Evolutionary conservation across 2,113 vertebrate genomes (phyloP), one percentile per base, ranked within the genome.

Genomic region (Willisornis vidua): DNA sequence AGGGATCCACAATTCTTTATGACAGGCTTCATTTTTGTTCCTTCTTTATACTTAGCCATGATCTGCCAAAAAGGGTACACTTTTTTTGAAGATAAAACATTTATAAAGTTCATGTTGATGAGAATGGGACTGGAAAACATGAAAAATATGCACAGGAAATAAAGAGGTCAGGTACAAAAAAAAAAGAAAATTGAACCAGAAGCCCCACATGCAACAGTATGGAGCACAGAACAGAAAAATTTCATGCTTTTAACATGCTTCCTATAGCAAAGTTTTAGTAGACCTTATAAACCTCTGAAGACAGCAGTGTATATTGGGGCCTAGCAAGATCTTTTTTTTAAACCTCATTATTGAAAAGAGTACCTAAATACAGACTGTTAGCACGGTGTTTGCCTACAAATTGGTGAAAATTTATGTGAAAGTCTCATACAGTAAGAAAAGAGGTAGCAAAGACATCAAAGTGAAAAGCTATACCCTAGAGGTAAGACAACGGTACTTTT

Each of bases 51-150:
- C 31, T 77, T 78, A 55, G 14, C 4, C 12, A 37, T 39, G 35
- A 51, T 51, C 22, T 0, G 0, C 58, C 18, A 72, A 33, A 58
- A 83, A 68, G 7, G 7, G 2, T 49, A 37, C 10, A 31, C 7
- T 10, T 29, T 35, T 70, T 43, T 49, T 62, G 12, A 46, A 19
- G 9, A 68, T 13, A 75, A 83, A 71, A 33, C 2, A 54, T 88
- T 28, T 22, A 37, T 52, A 45, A 85, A 66, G 20, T 45, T n/a
- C 31, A 49, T 8, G 9, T n/a, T 54, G 19, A 66, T 58, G 18
- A 71, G 14, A 85, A 74, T 5, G 12, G 14, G 6, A 74, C 33
- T 66, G 9, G 17, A 66, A 85, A 70, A 46, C 39, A 14, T 24
- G 3, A 49, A 66, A 82, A 74, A 31, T 41, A 57, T 3, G 3